Percentiles rank a stretch among this genome's conserved stretches.
These are phyloP conservation scores for Panthera leo DNA, from an alignment of 2,113 vertebrate species.

Conservation along the genomic window DNA sequence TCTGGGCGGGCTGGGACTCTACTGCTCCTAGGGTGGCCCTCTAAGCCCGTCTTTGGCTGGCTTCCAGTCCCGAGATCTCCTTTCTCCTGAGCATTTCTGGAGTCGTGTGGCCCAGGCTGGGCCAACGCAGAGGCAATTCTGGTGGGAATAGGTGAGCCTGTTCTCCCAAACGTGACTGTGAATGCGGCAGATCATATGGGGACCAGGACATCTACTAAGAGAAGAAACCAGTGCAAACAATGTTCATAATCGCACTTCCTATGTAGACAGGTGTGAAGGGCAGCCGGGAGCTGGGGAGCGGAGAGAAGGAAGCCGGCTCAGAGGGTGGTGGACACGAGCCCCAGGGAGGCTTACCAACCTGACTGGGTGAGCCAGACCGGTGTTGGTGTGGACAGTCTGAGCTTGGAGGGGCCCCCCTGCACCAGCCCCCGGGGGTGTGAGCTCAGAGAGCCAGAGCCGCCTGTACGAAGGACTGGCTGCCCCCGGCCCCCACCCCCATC, in stretches of 20 bases:
- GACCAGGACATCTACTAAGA: neutral
- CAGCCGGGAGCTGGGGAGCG: accelerated
- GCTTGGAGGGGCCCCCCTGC: neutral
- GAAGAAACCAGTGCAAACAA: accelerated
- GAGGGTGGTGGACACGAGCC: neutral
- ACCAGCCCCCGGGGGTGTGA: neutral
- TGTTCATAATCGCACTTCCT: accelerated
- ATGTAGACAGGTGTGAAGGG: neutral
- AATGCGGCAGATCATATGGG: neutral
- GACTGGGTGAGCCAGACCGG: neutral
- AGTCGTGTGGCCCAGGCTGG: neutral
- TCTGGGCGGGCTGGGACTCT: too few relatives aligned
- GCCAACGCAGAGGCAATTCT: neutral
- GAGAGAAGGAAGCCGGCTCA: neutral
- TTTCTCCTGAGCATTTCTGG: neutral
- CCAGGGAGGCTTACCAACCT: neutral
- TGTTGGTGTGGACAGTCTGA: neutral
- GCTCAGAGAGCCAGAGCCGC: neutral
- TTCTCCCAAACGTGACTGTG: neutral
- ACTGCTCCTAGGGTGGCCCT: neutral
- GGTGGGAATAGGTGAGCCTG: neutral
- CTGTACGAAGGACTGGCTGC: neutral
- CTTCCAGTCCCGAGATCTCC: neutral
- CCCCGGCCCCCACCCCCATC: accelerated
- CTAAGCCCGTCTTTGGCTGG: neutral